These are phyloP conservation scores for Diceros bicornis DNA, from an alignment of 2,797 vertebrate species.

Conservation along the genomic window DNA sequence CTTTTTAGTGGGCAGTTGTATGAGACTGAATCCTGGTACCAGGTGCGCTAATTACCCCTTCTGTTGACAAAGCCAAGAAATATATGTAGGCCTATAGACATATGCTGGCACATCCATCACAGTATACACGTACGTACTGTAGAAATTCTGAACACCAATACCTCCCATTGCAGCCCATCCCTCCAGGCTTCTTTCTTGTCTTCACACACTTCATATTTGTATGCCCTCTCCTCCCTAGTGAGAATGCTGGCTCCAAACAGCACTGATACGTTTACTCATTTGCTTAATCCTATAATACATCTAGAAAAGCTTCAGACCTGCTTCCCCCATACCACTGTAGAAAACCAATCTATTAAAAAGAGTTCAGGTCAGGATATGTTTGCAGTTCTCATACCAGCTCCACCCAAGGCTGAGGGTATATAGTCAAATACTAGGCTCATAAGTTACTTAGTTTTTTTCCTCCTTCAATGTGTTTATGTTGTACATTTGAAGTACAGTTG, in stretches of 20 bases:
- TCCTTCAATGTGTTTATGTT: neutral
- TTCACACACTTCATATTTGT: neutral
- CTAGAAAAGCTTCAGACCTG: neutral
- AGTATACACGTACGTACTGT: neutral
- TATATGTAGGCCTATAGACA: neutral
- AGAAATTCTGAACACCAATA: neutral
- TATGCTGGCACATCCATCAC: no score
- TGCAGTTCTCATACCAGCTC: neutral
- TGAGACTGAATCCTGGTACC: constrained; percentile 2
- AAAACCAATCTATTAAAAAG: constrained; percentile 30
- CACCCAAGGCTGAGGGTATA: neutral
- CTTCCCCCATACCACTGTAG: neutral
- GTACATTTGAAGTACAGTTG: constrained; percentile 24
- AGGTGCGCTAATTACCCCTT: neutral
- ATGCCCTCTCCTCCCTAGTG: neutral
- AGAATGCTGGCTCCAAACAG: neutral
- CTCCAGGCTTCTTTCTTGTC: neutral
- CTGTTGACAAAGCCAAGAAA: no score
- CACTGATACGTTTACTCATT: neutral
- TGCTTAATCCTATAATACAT: neutral
- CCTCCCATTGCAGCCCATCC: neutral
- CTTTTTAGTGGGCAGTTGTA: neutral
- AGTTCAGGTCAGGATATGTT: constrained; percentile 43
- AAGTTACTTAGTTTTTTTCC: neutral
- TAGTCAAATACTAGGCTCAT: neutral